Base-by-base conservation (phyloP, 2,113 vertebrate genomes). In the Myxocyprinus asiaticus region DNA sequence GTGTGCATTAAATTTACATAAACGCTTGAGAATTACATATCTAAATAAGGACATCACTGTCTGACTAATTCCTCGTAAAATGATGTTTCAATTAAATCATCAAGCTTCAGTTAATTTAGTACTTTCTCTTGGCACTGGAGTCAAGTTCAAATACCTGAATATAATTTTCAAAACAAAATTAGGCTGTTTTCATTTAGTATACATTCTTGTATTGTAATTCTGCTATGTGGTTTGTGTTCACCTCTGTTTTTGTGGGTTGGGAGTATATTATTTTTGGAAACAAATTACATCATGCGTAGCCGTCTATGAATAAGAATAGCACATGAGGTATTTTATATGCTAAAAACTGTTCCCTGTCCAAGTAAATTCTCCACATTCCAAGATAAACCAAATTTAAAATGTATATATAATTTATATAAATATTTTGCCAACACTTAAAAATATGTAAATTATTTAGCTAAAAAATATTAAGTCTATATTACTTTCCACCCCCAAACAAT, bases 1-100 rank as follows among this genome's bases (percentile, higher is more conserved):
- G 22, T 71, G 75, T 55, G 42, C 66, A 64, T 55, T 17, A 47
- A 78, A 81, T 69, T 59, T 72, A 58, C 69, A 74, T 45, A 70
- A 65, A 72, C 58, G 10, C 14, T 71, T 48, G 56, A 72, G 43
- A 67, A 33, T 10, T 10, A 42, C 48, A 65, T 76, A 62, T 65
- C 55, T 61, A 78, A 79, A 68, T 74, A 78, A 76, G 43, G 12
- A 69, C 62, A 78, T 77, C 47, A 66, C 55, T 68, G 53, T 58
- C 70, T 80, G 48, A 43, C 48, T 76, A 55, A 55, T 64, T 55
- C 48, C 33, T 53, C 58, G 55, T 59, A 74, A 75, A 75, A 64
- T 50, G 48, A 76, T 64, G 47, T 76, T 64, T 76, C 62, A 64
- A 65, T 76, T 53, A 53, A 65, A 76, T 44, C 45, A 63, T 22